Base-by-base conservation (phyloP, 2,113 vertebrate species). In the Gymnocephalus cernua region DNA sequence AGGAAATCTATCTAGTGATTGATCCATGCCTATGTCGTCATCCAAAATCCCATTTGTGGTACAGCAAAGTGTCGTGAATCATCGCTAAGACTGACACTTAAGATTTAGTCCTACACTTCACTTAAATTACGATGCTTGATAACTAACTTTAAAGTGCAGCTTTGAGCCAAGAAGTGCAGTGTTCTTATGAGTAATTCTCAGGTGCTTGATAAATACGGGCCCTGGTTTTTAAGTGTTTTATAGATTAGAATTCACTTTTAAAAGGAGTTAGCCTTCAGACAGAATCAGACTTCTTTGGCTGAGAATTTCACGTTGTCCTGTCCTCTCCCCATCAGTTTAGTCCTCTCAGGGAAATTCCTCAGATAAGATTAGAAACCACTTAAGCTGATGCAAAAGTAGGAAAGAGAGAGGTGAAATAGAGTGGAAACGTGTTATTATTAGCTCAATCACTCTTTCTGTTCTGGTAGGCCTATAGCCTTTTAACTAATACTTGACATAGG, bases 351-450 rank as follows among this genome's bases (percentile, higher is more conserved):
- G 66, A 85, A 88, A 93, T 92, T 92, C 90, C 88, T 77, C 70
- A 83, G 88, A 88, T 87, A 78, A 91, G 92, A 92, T 89, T 90
- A 92, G 78, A 79, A 69, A 79, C 67, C 54, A 65, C 85, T 86
- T 69, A 71, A 56, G 19, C 44, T 61, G 56, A 82, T 50, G 21
- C 70, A 78, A 76, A 87, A 86, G 68, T 65, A 84, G 79, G 45
- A 71, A 64, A 74, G 48, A 64, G 6, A 67, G 41, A 67, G 62
- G 16, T 63, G 44, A 73, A 76, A 25, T 4, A 4, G 21, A 59
- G 57, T 32, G 21, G 48, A 57, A 71, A 67, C 51, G 21, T 70
- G 50, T 10, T 51, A 56, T 68, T 67, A 78, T 86, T 67, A 78
- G n/a, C 44, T 66, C 35, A 41, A 10, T 74, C 25, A 32, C 57